phyloP scores from a whole-genome alignment of 2,797 vertebrate species.

The Chelidonichthys spinosus region DNA sequence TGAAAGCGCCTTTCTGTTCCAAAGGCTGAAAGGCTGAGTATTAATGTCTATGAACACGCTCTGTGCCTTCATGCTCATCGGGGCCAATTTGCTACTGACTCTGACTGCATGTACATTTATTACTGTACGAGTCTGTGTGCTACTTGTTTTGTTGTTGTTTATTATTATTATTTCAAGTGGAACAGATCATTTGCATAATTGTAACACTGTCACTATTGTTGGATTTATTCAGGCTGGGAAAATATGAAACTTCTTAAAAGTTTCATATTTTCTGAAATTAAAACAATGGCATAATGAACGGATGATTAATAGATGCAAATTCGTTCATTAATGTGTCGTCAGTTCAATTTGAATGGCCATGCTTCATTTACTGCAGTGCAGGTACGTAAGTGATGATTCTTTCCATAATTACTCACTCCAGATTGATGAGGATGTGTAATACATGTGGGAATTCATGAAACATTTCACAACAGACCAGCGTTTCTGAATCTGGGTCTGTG shows the following conservation, averaged over 20 bases:
- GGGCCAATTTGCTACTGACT: slow-evolving; percentile 24
- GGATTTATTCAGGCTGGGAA: slow-evolving; percentile 20
- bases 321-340: slow-evolving; percentile 29
- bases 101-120: slow-evolving; percentile 8
- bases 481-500: not conserved
- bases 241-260: slow-evolving; percentile 3
- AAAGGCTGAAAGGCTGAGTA: slow-evolving; percentile 36
- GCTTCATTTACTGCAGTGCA: slow-evolving; percentile 29
- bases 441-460: slow-evolving; percentile 12
- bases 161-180: not conserved
- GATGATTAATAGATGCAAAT: slow-evolving; percentile 33
- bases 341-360: slow-evolving; percentile 23
- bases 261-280: too few species aligned
- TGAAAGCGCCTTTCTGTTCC: slow-evolving; percentile 57
- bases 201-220: slow-evolving; percentile 18
- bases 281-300: slow-evolving; percentile 10
- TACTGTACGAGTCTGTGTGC: slow-evolving; percentile 16
- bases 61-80: slow-evolving; percentile 43
- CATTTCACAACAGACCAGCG: slow-evolving; percentile 16
- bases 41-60: slow-evolving; percentile 53
- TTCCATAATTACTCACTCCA: slow-evolving; percentile 15
- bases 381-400: slow-evolving; percentile 31
- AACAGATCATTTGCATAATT: slow-evolving; percentile 21
- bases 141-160: not conserved
- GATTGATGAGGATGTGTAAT: slow-evolving; percentile 6